Base-by-base conservation (phyloP, 2,888 invertebrate genomes). In the Ligdia adustata region DNA sequence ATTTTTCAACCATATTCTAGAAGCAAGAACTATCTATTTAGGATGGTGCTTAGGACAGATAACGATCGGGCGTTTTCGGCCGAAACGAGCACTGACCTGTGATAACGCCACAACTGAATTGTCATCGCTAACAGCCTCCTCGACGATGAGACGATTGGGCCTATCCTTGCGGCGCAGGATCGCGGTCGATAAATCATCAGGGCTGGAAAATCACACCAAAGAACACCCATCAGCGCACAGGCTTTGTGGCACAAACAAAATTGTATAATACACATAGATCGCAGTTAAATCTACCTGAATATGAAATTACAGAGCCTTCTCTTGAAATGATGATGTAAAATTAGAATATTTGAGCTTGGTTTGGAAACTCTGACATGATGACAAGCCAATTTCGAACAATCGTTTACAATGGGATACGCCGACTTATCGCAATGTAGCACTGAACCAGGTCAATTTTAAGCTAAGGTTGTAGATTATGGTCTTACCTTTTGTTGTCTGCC, bases 81-180 rank as follows among this genome's bases (percentile, higher is more conserved):
- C 26, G 9, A 27, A 37, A 41, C 47, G 31, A 48, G 60, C 55
- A 66, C 74, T 77, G 76, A 96, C 96, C 93, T 99, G 99, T 62
- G 99, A 98, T 55, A 99, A 90, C 15, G 97, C 95, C 55, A 99
- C 98, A 55, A 99, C 99, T 0, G 99, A 99, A 84, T 99, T 99
- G 86, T 99, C 99, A 93, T 99, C 99, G 83, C 98, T 99, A 67
- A 96, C 95, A 18, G 99, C 98, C 86, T 99, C 99, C 79, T 99
- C 99, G 11, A 99, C 99, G 72, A 99, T 93, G 60, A 99, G 94
- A 75, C 99, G 95, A 90, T 99, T 99, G 60, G 99, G 99, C 81
- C 97, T 96, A 83, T 98, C 97, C 91, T 99, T 99, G 78, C 96
- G 97, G 73, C 97, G 96, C 74, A 99, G 92, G 89, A 99, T 99